A percentile compares a stretch with the other conserved stretches of the same genome.
Evolutionary conservation across 2,888 invertebrate species (phyloP).

Genomic region (Scelioninae gen. 2): DNA sequence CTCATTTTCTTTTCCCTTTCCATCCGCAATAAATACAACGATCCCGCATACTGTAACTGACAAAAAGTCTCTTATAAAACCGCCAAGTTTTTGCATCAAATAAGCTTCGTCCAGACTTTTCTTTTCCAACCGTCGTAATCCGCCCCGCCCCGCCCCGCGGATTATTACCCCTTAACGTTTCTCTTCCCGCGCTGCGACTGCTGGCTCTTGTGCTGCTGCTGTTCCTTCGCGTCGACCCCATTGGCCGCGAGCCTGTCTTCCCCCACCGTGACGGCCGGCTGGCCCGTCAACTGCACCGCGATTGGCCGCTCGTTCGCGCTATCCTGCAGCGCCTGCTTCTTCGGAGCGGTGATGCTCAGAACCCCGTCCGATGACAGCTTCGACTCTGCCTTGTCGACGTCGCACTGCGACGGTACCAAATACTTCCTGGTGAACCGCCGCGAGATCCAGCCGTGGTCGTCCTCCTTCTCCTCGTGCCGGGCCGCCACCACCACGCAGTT

Average conservation of each 20-base stretch:
- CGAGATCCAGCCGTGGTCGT: conserved; percentile 81
- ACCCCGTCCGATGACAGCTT: conserved; percentile 87
- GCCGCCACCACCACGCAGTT: conserved; percentile 84
- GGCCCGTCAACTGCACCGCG: conserved; percentile 67
- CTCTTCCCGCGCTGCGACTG: conserved; percentile 23
- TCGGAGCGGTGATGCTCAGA: conserved; percentile 85
- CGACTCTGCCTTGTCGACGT: conserved; percentile 84
- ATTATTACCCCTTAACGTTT: conserved; percentile 16
- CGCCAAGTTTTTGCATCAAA: too few species aligned
- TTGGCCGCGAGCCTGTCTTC: conserved; percentile 21
- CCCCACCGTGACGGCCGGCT: conserved; percentile 64
- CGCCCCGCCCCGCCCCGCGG: too few species aligned
- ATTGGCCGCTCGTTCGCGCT: conserved; percentile 64
- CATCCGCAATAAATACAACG: too few species aligned
- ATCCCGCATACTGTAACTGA: too few species aligned
- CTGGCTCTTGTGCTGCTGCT: conserved; percentile 21
- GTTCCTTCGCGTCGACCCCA: conserved; percentile 34
- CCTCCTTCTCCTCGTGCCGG: conserved; percentile 88
- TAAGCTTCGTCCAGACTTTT: too few species aligned
- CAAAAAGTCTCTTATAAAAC: too few species aligned
- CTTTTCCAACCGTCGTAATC: too few species aligned
- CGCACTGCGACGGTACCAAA: conserved; percentile 76
- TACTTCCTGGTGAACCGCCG: conserved; percentile 76
- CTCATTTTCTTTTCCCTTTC: too few species aligned
- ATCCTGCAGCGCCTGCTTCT: conserved; percentile 73